These are phyloP conservation scores for Sarcoramphus papa DNA, from an alignment of 2,797 vertebrate species.

Conservation along the genomic window DNA sequence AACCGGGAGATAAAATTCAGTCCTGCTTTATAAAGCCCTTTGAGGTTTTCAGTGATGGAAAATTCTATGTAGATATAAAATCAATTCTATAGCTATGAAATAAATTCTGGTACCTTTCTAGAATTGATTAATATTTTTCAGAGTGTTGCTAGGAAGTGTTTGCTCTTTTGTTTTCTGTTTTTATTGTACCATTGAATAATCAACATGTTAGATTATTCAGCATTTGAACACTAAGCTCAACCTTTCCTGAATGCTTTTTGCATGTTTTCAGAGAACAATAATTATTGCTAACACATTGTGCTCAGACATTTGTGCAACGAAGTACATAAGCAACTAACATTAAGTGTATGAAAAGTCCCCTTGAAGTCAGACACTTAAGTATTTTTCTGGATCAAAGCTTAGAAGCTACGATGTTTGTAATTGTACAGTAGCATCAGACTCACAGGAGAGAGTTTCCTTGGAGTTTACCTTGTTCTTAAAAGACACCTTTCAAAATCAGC, in stretches of 20 bases:
- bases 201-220: neutral
- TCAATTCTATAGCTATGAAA: neutral
- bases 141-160: neutral
- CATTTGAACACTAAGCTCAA: neutral
- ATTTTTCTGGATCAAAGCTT: conserved; percentile 8
- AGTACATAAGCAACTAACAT: neutral
- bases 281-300: neutral
- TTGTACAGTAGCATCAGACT: neutral
- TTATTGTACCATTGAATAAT: neutral
- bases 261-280: neutral
- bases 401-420: neutral
- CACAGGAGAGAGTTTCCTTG: neutral
- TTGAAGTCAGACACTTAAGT: neutral
- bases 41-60: neutral
- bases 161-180: neutral
- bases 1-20: neutral
- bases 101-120: neutral
- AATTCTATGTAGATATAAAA: neutral
- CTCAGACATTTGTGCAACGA: neutral
- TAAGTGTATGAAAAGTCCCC: neutral
- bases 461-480: neutral
- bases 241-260: neutral
- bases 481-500: neutral
- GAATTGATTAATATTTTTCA: neutral
- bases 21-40: neutral